Evolutionary conservation across 2,113 vertebrate genomes (phyloP).

Genomic region (Gnathonemus longibarbis): DNA sequence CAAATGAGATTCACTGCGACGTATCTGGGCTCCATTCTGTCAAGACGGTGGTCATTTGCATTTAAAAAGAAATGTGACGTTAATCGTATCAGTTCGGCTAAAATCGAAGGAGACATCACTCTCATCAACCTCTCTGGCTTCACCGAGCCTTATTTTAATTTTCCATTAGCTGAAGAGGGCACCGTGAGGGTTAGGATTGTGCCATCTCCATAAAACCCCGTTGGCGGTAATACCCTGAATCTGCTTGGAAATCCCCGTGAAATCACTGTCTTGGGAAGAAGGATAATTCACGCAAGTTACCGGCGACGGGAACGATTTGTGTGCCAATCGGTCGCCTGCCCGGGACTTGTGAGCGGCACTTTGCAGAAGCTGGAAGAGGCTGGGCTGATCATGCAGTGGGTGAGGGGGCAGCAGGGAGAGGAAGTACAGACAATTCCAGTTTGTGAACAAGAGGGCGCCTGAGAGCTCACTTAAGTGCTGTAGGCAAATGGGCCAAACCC

Average conservation of each 20-base stretch:
- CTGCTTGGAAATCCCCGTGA: conserved; percentile 17
- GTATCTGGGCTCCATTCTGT: not conserved
- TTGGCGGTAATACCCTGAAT: conserved; percentile 16
- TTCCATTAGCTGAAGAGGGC: conserved; percentile 29
- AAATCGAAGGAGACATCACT: conserved; percentile 23
- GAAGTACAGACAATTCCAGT: not conserved
- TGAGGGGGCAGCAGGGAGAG: not conserved
- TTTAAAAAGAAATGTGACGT: conserved; percentile 1
- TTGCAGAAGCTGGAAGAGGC: not conserved
- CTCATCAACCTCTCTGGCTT: conserved; percentile 18
- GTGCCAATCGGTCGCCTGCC: not conserved
- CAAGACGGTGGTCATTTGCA: conserved; percentile 12
- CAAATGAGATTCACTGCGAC: not conserved
- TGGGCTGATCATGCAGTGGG: no score
- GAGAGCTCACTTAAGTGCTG: not conserved
- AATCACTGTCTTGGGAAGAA: conserved; percentile 15
- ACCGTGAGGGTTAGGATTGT: not conserved
- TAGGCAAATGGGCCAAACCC: not conserved
- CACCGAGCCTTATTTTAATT: conserved; percentile 25
- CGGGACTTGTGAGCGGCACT: not conserved
- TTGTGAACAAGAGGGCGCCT: not conserved
- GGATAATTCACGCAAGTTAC: conserved; percentile 10
- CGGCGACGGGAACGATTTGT: not conserved
- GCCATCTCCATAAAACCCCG: conserved; percentile 14
- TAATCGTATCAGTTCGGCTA: conserved; percentile 9